Evolutionary conservation across 1,140 invertebrate genomes (phyloP), one percentile per base, ranked within the genome.

Genomic region (Drosophila parabipectinata): DNA sequence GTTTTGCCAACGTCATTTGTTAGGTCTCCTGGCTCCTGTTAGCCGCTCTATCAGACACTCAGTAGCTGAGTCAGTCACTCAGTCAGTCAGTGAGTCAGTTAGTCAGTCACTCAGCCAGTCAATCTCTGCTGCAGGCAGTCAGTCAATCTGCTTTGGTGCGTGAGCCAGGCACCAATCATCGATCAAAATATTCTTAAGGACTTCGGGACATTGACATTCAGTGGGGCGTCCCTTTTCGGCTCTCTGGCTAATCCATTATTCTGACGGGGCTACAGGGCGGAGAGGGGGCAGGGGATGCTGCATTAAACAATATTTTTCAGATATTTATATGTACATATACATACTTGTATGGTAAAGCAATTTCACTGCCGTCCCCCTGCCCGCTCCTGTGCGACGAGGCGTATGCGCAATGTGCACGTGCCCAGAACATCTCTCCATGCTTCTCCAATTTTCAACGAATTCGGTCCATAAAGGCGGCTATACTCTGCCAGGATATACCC

Each of bases 1-100:
- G 63, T 79, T 54, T 75, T 60, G 64, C 37, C 63, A 66, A 62
- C 79, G 83, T 82, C 79, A 82, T 82, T 82, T 82, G 77, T 83
- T 74, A 82, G 61, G 55, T 10, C 34, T 10, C 32, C 32, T 37
- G 9, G 12, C 32, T 26, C 7, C 48, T 26, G 37, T 21, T 26
- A 28, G 30, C 3, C 26, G 24, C 39, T 61, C 71, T 72, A 48
- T 75, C 71, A 74, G 59, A 57, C 67, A 67, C 32, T 45, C 24
- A 15, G 21, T 32, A 4, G n/a, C 55, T 51, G 39, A 55, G 41
- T 55, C 30, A 53, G 24, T 51, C 50, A 54, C 55, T 51, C 34
- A 55, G 41, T 55, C 30, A 53, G 24, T 51, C 50, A 54, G 41
- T 59, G 24, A 53, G 15, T 64, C 44, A 39, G 14, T 55, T 14